Evolutionary conservation across 2,888 invertebrate genomes (phyloP).

Genomic region (Germaria angustata): DNA sequence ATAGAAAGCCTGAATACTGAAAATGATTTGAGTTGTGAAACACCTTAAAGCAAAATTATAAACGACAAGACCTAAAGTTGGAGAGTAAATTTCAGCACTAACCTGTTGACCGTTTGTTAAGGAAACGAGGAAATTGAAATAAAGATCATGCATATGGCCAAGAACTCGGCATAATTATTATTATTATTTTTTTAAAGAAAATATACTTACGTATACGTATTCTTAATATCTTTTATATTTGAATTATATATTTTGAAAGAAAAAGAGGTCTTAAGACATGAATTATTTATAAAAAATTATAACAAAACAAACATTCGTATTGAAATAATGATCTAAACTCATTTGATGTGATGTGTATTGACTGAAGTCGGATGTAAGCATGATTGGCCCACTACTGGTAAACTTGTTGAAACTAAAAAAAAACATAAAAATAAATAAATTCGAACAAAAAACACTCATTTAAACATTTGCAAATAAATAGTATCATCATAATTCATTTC

Average conservation of each 20-base stretch:
- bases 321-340: constrained; percentile 57
- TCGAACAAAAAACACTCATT: constrained; percentile 31
- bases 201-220: no score
- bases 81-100: constrained; percentile 21
- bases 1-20: no score
- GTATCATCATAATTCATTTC: constrained; percentile 23
- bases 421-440: constrained; percentile 49
- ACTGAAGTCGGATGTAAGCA: constrained; percentile 77
- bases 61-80: no score
- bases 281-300: background rate
- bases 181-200: no score
- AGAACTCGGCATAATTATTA: no score
- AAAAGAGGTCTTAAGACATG: constrained; percentile 52
- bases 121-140: background rate
- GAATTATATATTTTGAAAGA: background rate
- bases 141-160: background rate
- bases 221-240: constrained; percentile 12
- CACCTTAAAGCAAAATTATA: no score
- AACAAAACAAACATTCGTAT: constrained; percentile 14
- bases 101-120: constrained; percentile 78
- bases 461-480: constrained; percentile 16
- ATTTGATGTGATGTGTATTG: constrained; percentile 71
- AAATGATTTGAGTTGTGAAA: no score
- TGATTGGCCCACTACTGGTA: constrained; percentile 80
- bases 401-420: constrained; percentile 68